A percentile compares a stretch with the other conserved stretches of the same genome.
phyloP scores from a whole-genome alignment of 2,888 invertebrate genomes.

The Resseliella maxima region DNA sequence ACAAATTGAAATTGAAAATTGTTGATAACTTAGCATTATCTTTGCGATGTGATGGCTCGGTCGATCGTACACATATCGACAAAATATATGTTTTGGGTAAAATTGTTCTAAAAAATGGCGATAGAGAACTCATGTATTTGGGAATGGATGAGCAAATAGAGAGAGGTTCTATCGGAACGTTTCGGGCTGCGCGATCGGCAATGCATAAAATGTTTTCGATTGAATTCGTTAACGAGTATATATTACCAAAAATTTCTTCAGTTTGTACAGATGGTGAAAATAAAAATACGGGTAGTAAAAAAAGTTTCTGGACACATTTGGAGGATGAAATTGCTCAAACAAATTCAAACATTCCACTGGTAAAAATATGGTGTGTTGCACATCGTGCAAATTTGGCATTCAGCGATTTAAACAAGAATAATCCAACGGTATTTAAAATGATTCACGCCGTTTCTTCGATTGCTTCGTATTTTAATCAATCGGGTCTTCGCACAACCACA shows the following conservation, averaged over 20 bases:
- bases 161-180: background rate
- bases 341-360: background rate
- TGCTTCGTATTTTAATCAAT: background rate
- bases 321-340: background rate
- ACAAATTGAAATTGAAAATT: background rate
- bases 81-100: background rate
- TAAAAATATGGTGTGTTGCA: constrained; percentile 8
- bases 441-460: background rate
- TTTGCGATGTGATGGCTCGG: background rate
- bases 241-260: background rate
- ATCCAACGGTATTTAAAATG: background rate
- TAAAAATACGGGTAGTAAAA: background rate
- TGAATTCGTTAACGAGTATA: background rate
- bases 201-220: background rate
- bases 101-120: background rate
- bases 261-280: background rate
- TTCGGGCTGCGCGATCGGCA: background rate
- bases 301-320: background rate
- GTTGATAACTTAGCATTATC: background rate
- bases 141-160: background rate
- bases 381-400: background rate
- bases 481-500: background rate
- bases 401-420: background rate
- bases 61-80: background rate
- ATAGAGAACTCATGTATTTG: background rate